Conservation (phyloP, 2,113 vertebrate species). For the Gymnogyps californianus region DNA sequence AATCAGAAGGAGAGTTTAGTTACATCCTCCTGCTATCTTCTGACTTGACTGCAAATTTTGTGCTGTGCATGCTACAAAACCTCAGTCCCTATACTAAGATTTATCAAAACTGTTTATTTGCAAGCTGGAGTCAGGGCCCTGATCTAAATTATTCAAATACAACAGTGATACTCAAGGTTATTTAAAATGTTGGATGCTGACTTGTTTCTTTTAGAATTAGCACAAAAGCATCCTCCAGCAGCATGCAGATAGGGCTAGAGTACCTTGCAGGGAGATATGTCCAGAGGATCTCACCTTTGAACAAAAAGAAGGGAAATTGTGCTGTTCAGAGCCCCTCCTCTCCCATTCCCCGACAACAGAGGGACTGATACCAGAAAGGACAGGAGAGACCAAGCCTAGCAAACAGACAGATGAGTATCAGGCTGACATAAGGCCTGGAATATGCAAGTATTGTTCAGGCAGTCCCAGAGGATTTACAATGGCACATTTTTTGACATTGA, state of each 20-base stretch:
- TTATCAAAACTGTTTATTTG: background rate
- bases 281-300: background rate
- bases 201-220: background rate
- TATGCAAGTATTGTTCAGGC: constrained; percentile 4
- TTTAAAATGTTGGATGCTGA: background rate
- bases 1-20: background rate
- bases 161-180: background rate
- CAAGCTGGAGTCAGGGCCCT: background rate
- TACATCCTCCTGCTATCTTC: background rate
- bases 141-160: background rate
- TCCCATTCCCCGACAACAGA: background rate
- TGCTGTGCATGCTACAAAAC: background rate
- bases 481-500: constrained; percentile 31
- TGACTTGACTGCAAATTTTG: background rate
- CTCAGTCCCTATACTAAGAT: background rate
- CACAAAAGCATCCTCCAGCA: background rate
- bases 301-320: background rate
- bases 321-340: background rate
- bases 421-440: constrained; percentile 14
- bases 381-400: background rate
- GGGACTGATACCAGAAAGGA: background rate
- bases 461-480: constrained; percentile 16
- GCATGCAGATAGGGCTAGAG: background rate
- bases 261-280: background rate
- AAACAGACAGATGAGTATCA: background rate